phyloP scores from a whole-genome alignment of 1,140 invertebrate species.

The Rhyzopertha dominica region DNA sequence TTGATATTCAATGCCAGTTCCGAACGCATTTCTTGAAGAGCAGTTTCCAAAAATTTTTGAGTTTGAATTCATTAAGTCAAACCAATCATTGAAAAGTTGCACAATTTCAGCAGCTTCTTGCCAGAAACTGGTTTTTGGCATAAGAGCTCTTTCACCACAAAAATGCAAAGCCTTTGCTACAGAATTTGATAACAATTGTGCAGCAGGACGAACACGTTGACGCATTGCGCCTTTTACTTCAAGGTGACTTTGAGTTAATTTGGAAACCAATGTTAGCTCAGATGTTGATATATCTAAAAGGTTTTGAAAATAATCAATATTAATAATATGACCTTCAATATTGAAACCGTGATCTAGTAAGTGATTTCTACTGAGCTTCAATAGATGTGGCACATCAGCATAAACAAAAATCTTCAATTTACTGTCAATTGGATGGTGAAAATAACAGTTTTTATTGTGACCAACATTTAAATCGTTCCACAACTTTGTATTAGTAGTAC shows the following conservation, averaged over 20 bases:
- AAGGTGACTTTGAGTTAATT: slow-evolving; percentile 10
- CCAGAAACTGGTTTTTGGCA: too few relatives aligned
- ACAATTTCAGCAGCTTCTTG: slow-evolving; percentile 10
- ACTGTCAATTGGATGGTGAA: slow-evolving; percentile 9
- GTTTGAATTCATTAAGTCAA: slow-evolving; percentile 13
- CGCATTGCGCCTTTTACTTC: slow-evolving; percentile 5
- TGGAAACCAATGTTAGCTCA: slow-evolving; percentile 17
- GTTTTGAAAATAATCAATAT: slow-evolving; percentile 19
- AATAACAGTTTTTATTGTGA: slow-evolving; percentile 12
- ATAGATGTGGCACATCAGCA: slow-evolving; percentile 7
- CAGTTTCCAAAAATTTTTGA: slow-evolving; percentile 2
- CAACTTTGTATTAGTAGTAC: slow-evolving; percentile 1
- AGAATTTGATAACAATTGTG: too few relatives aligned
- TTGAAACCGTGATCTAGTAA: slow-evolving; percentile 19
- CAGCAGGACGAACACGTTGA: too few relatives aligned
- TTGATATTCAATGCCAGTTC: slow-evolving; percentile 7
- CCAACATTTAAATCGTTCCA: slow-evolving; percentile 5
- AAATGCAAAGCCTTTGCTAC: slow-evolving; percentile 6
- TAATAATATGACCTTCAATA: slow-evolving; percentile 14
- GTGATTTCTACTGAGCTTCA: slow-evolving; percentile 3
- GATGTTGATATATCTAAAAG: slow-evolving; percentile 15
- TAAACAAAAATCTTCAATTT: slow-evolving; percentile 5
- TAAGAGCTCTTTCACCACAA: slow-evolving; percentile 1
- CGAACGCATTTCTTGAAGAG: slow-evolving; percentile 13
- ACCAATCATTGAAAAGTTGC: slow-evolving; percentile 10